Conservation (phyloP, 2,888 invertebrate genomes). For the Busseola fusca region DNA sequence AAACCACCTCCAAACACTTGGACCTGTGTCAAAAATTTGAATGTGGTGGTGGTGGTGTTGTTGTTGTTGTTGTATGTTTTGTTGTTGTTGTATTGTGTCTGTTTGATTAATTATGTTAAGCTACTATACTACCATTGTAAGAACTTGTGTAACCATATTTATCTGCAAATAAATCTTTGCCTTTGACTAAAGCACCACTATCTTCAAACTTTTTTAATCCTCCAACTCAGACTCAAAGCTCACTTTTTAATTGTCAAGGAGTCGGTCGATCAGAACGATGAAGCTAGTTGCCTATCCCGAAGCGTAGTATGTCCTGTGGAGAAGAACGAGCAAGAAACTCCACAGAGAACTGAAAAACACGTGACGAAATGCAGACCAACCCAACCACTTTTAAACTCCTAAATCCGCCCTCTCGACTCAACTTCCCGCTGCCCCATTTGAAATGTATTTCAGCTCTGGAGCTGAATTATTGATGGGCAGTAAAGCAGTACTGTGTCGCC, state of each 20-base stretch:
- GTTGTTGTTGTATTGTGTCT: no score
- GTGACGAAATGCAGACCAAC: conserved; percentile 1
- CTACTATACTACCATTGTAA: no score
- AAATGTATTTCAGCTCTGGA: conserved; percentile 42
- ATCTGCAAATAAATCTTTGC: no score
- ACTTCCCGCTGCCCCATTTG: conserved; percentile 5
- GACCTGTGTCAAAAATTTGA: no score
- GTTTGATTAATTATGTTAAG: no score
- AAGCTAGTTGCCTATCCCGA: not conserved
- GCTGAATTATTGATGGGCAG: conserved; percentile 51
- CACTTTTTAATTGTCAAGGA: no score
- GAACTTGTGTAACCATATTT: no score
- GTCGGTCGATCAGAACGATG: no score
- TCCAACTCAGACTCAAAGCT: not conserved
- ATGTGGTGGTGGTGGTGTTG: no score
- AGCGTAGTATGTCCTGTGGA: not conserved
- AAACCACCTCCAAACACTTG: no score
- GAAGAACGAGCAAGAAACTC: not conserved
- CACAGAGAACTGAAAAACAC: not conserved
- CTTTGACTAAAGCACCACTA: no score
- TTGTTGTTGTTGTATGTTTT: no score
- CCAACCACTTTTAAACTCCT: not conserved
- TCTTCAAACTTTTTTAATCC: not conserved
- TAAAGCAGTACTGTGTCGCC: conserved; percentile 67
- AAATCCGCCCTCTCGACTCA: not conserved